phyloP scores from a whole-genome alignment of 2,113 vertebrate species.

The Tragelaphus strepsiceros region DNA sequence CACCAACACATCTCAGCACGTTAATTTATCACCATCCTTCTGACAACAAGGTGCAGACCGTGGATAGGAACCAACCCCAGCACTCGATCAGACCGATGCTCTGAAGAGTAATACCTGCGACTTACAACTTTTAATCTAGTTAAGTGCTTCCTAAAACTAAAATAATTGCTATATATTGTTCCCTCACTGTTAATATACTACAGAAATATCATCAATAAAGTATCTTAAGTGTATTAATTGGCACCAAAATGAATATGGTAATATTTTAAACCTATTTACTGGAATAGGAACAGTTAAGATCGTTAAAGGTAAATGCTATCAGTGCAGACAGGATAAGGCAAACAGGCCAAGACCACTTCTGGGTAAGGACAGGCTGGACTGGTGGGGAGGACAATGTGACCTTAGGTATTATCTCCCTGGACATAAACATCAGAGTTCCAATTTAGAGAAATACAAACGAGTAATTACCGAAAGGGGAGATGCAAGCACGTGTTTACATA shows the following conservation, averaged over 20 bases:
- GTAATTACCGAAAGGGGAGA: background rate
- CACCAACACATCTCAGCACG: background rate
- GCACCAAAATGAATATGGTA: constrained; percentile 38
- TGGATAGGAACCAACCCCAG: background rate
- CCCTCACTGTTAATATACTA: constrained; percentile 39
- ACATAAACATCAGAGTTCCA: background rate
- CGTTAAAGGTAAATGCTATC: background rate
- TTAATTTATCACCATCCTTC: background rate
- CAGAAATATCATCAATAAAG: constrained; percentile 44
- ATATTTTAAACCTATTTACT: constrained; percentile 58
- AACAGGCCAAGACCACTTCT: background rate
- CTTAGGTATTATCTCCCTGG: background rate
- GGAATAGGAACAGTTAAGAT: constrained; percentile 12
- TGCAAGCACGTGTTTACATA: accelerated
- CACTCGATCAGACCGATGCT: background rate
- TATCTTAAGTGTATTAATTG: constrained; percentile 61
- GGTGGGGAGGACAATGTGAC: background rate
- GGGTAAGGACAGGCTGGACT: background rate
- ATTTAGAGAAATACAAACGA: background rate
- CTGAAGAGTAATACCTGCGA: background rate
- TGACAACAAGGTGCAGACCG: background rate
- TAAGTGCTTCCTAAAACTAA: constrained; percentile 65
- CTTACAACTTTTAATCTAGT: constrained; percentile 49
- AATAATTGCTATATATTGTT: constrained; percentile 51
- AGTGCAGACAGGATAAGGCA: background rate